These are phyloP conservation scores for Eupithecia dodoneata DNA, from an alignment of 2,888 invertebrate genomes.

Conservation along the genomic window DNA sequence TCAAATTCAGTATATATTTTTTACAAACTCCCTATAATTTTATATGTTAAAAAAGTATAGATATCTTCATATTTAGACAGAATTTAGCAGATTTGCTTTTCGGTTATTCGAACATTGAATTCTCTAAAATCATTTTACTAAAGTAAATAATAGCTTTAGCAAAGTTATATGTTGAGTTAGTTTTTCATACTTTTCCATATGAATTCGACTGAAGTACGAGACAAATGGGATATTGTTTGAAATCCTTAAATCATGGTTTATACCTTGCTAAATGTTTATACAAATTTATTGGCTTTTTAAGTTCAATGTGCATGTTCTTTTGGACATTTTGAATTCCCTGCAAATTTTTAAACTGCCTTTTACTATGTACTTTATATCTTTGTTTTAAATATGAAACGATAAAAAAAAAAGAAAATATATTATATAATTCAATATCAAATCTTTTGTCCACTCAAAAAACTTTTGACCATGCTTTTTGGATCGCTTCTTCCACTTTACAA, in stretches of 20 bases:
- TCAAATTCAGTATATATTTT: neutral
- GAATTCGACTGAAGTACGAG: neutral
- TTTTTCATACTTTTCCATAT: neutral
- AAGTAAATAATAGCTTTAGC: neutral
- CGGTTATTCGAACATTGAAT: neutral
- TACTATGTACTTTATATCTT: neutral
- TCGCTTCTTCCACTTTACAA: neutral
- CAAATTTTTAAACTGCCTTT: neutral
- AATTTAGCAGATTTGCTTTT: neutral
- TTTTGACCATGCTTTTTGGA: conserved; percentile 12
- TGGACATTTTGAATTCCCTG: neutral
- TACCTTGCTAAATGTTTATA: neutral
- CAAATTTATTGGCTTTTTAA: neutral
- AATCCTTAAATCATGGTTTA: conserved; percentile 6
- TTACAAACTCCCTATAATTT: neutral
- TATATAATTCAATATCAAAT: neutral
- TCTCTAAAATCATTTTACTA: neutral
- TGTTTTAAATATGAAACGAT: neutral
- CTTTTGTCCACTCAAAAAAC: neutral
- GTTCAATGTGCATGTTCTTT: neutral
- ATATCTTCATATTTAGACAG: neutral
- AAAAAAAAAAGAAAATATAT: neutral
- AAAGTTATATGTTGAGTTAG: neutral
- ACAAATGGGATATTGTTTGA: neutral
- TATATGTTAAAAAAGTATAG: neutral